Percentiles rank a stretch among this genome's conserved stretches.
phyloP scores from a whole-genome alignment of 2,888 invertebrate genomes.

The Schizaphis graminum region DNA sequence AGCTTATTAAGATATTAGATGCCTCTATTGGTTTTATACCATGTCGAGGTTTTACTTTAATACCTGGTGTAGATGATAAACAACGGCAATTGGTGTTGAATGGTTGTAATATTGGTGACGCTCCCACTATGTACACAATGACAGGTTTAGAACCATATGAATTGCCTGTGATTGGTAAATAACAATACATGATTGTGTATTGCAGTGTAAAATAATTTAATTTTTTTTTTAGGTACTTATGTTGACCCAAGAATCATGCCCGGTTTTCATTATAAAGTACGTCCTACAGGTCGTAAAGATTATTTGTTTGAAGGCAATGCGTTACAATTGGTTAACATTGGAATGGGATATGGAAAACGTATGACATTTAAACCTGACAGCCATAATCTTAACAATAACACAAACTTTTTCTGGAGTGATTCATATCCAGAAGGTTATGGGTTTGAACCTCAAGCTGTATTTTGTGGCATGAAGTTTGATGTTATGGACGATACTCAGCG shows the following conservation, averaged over 20 bases:
- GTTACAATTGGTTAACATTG: constrained; percentile 77
- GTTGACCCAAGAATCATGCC: constrained; percentile 81
- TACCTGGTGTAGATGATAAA: constrained; percentile 77
- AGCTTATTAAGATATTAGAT: constrained; percentile 75
- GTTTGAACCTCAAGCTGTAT: constrained; percentile 78
- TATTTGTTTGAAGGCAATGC: constrained; percentile 79
- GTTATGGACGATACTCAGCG: constrained; percentile 76
- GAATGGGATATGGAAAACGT: constrained; percentile 83
- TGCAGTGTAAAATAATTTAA: neutral
- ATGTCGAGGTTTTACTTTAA: constrained; percentile 75
- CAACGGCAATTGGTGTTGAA: constrained; percentile 77
- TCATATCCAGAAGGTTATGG: constrained; percentile 81
- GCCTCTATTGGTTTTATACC: constrained; percentile 75
- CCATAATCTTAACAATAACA: constrained; percentile 71
- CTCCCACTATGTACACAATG: constrained; percentile 78
- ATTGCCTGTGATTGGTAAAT: constrained; percentile 79
- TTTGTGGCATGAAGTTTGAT: constrained; percentile 78
- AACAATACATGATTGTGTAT: neutral
- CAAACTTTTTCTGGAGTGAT: constrained; percentile 84
- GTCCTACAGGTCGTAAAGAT: constrained; percentile 77
- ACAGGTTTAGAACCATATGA: constrained; percentile 79
- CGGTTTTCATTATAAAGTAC: constrained; percentile 81
- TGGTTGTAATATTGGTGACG: constrained; percentile 77
- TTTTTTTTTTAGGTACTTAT: constrained; percentile 75
- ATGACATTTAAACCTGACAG: constrained; percentile 81